Conservation (phyloP, 2,797 vertebrate genomes). For the Pachyuromys duprasi region DNA sequence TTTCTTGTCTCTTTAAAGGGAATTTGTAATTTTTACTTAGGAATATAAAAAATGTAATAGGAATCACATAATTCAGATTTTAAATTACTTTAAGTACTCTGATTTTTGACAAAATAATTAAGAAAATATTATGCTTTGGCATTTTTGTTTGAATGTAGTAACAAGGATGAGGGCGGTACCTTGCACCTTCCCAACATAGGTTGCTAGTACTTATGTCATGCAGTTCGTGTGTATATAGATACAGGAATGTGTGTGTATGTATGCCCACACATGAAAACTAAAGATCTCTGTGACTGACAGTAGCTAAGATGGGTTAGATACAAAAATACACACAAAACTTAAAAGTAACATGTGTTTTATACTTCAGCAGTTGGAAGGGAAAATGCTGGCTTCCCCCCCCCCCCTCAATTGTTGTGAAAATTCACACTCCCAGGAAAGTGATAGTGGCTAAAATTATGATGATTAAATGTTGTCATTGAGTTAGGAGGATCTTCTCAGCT, state of each 20-base stretch:
- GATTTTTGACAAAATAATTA: conserved; percentile 18
- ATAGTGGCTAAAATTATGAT: neutral
- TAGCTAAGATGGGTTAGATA: neutral
- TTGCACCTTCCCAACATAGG: neutral
- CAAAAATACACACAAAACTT: neutral
- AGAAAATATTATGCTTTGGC: neutral
- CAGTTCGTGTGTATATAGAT: too few relatives aligned
- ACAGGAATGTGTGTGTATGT: neutral
- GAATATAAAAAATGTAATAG: neutral
- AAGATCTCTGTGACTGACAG: neutral
- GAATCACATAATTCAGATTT: neutral
- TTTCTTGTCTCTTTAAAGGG: neutral
- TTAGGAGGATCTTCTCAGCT: neutral
- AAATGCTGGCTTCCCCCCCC: neutral
- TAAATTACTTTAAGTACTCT: conserved; percentile 4
- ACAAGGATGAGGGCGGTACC: neutral
- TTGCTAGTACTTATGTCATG: neutral
- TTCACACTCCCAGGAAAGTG: neutral
- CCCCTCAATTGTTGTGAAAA: neutral
- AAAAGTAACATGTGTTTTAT: neutral
- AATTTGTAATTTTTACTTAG: neutral
- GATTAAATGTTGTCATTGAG: neutral
- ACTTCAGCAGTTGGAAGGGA: neutral
- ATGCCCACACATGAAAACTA: neutral
- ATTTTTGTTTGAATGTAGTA: neutral